Evolutionary conservation across 2,113 vertebrate genomes (phyloP), one percentile per base, ranked within the genome.

Genomic region (Ramphastos sulfuratus): DNA sequence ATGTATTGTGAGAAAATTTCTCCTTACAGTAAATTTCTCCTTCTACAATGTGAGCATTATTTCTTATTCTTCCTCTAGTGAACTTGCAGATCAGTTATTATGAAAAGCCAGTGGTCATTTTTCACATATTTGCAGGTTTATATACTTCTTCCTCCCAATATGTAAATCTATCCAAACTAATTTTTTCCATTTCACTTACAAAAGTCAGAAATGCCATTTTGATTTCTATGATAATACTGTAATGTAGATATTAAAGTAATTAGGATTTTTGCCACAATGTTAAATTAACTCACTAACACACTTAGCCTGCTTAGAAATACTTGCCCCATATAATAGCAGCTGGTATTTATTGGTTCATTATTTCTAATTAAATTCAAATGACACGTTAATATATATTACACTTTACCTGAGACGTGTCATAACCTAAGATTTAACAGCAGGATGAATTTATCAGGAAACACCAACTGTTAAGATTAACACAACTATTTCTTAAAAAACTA

Each of bases 301-400:
- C 18, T 85, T 59, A 77, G 33, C 54, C 58, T 75, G n/a, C 66
- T 93, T 82, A 82, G 78, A 82, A 81, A 89, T 79, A 90, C 55
- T 46, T 87, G 35, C 93, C 63, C 46, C 60, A 48, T 48, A 76
- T 63, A 35, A 66, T 52, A 91, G 37, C n/a, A 61, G 63, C 35
- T 65, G 44, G 27, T 84, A 79, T 82, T 87, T 58, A 82, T 78
- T 78, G 55, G 63, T 89, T 82, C 86, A 79, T 82, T 87, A 84
- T 95, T 96, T 93, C 66, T 89, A 90, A 91, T 91, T 93, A 82
- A 89, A 93, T 84, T 90, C 46, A 85, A 90, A 84, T 80, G 21
- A 91, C 79, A 76, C 2, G 1, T 64, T 75, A 92, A 66, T 93
- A 90, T 87, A 70, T 85, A 84, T 77, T 83, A 91, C 15, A 63